phyloP scores from a whole-genome alignment of 2,888 invertebrate species.

The Liodrosophila aerea region DNA sequence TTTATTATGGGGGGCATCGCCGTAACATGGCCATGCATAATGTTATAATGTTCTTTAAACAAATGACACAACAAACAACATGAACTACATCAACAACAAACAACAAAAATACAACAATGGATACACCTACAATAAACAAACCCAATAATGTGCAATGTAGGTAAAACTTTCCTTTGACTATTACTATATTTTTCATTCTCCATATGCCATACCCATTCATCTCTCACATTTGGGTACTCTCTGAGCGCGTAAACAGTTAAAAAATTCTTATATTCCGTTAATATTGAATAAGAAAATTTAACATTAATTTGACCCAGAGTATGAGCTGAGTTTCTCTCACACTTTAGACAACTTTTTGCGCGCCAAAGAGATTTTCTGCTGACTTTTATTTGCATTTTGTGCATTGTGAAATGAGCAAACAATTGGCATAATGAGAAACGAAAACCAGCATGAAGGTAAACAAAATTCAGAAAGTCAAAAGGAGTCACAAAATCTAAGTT shows the following conservation, averaged over 20 bases:
- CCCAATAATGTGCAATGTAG: constrained; percentile 60
- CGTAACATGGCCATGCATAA: constrained; percentile 17
- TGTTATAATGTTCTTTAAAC: constrained; percentile 35
- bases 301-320: constrained; percentile 26
- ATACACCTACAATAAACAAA: constrained; percentile 16
- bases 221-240: constrained; percentile 1
- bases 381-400: constrained; percentile 65
- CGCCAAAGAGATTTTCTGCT: constrained; percentile 65
- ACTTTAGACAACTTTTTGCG: constrained; percentile 55
- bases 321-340: not conserved
- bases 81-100: not conserved
- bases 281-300: constrained; percentile 16
- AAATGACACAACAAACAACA: constrained; percentile 23
- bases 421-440: constrained; percentile 60
- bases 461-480: constrained; percentile 11
- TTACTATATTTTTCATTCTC: constrained; percentile 19
- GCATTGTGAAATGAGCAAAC: constrained; percentile 68
- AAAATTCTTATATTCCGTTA: constrained; percentile 7
- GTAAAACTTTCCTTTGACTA: constrained; percentile 59
- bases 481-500: too few species aligned
- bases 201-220: constrained; percentile 18
- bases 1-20: constrained; percentile 23
- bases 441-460: constrained; percentile 12
- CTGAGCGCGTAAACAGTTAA: constrained; percentile 54
- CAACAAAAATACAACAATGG: constrained; percentile 42